Evolutionary conservation across 2,113 vertebrate species (phyloP).

Genomic region (Urocolius indicus): DNA sequence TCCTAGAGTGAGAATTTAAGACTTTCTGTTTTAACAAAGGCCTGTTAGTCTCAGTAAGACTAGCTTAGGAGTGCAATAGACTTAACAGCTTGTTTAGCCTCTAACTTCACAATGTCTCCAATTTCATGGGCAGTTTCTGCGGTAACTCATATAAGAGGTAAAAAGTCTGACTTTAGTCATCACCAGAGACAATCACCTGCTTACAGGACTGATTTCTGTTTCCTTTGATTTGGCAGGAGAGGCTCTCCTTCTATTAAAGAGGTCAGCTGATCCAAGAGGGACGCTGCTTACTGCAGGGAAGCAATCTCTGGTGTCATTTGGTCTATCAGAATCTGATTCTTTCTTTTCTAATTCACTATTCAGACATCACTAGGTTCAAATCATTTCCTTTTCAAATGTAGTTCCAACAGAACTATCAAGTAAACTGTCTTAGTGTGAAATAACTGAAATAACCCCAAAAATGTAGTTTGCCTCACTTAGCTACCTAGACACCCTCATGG

Average conservation of each 20-base stretch:
- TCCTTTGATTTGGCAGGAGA: constrained; percentile 33
- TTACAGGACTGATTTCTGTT: constrained; percentile 16
- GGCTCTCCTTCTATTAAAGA: not conserved
- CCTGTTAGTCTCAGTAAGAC: not conserved
- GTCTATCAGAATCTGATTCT: not conserved
- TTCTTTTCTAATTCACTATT: not conserved
- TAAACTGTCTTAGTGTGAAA: not conserved
- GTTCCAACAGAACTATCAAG: not conserved
- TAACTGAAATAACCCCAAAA: not conserved
- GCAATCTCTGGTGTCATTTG: not conserved
- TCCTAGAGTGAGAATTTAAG: not conserved
- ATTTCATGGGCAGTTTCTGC: constrained; percentile 9
- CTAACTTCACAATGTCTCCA: not conserved
- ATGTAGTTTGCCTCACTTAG: not conserved
- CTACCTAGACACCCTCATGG: not conserved
- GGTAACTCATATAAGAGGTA: not conserved
- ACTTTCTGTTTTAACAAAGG: not conserved
- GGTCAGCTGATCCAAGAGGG: not conserved
- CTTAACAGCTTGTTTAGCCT: constrained; percentile 1
- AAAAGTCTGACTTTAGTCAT: constrained; percentile 27
- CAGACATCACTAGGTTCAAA: not conserved
- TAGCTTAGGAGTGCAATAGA: not conserved
- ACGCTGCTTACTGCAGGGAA: not conserved
- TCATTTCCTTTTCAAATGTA: not conserved
- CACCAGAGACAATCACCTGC: constrained; percentile 12